Base-by-base conservation (phyloP, 2,797 vertebrate species). In the Macroramphosus scolopax region DNA sequence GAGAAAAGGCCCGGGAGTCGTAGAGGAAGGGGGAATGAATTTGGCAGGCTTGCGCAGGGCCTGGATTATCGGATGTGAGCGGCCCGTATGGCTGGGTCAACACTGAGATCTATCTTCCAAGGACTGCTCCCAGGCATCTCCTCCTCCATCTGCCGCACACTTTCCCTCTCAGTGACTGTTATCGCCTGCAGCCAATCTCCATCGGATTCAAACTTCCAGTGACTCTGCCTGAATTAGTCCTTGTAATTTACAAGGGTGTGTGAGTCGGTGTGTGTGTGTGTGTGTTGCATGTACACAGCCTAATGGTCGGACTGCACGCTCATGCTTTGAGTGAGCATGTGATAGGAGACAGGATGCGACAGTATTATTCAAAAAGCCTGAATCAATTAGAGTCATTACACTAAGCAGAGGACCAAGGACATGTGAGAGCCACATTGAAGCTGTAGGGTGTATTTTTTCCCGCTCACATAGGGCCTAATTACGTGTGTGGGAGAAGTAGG, bases 61-160 rank as follows among this genome's bases (percentile, higher is more conserved):
- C 30, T 54, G 80, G 76, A 74, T 77, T 72, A 72, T 67, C 71
- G 63, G 70, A 69, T 58, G 20, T 18, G 68, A 75, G 63, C 61
- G 30, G 60, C 54, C 83, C 78, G 68, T 84, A 84, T 81, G 82
- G 57, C 69, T 75, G 86, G 86, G 89, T 76, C 79, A 83, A 47
- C 82, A 83, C 83, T 29, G 20, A 68, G 76, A 69, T 68, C 75
- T 75, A 40, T 73, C 75, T 81, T 88, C 87, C 88, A 86, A 83
- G 71, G 54, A 65, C 45, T 37, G 82, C 85, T 86, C 63, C 52
- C 80, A 33, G 85, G 87, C 86, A 83, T 78, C 70, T 58, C 53
- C 81, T 75, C 73, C 71, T 81, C 89, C 89, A 88, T 90, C 88
- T 91, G 90, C 78, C 67, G 68, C 35, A 2, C 42, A 75, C 57